Base-by-base conservation (phyloP, 2,888 invertebrate species). In the Caenorhabditis sinica region DNA sequence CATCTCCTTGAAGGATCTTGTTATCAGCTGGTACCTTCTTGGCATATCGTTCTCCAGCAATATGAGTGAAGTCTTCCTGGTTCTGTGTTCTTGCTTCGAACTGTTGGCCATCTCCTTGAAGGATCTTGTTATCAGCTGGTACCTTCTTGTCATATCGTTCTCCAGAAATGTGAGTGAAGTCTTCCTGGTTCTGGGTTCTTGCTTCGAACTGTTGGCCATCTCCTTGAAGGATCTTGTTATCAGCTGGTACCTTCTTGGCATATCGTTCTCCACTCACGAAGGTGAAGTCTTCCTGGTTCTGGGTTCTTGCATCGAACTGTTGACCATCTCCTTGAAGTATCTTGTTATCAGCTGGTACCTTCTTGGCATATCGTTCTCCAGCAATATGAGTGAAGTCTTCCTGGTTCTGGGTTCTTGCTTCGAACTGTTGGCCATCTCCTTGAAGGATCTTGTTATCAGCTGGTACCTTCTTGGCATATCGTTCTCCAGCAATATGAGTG, bases 61-160 rank as follows among this genome's bases (percentile, higher is more conserved):
- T 11, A 28, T 43, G 20, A 45, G 45, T 73, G 43, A 43, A 56
- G 25, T 56, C 56, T 28, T 56, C 56, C 28, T 56, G 56, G 28
- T 56, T 56, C 56, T 75, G 75, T 0, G 65, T 63, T 33, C 25
- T 74, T 0, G 33, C 30, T 40, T 53, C 63, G 65, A 45, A 61
- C 40, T 60, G 56, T 43, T 68, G 58, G 17, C 69, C 77, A 49
- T 77, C 77, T 11, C 49, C 69, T 51, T 68, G 77, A 11, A 77
- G 60, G 43, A 77, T 77, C 51, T 77, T 77, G 77, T 77, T 77
- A 36, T 77, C 77, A 25, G 60, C 58, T n/a, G 77, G 77, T 9
- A 68, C 23, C 49, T 58, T 77, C 60, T 53, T 61, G 40, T 40
- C 79, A 36, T 65, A 72, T 2, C 79, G 79, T 43, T 79, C 79